phyloP scores from a whole-genome alignment of 2,797 vertebrate species.

The Synanceia verrucosa region DNA sequence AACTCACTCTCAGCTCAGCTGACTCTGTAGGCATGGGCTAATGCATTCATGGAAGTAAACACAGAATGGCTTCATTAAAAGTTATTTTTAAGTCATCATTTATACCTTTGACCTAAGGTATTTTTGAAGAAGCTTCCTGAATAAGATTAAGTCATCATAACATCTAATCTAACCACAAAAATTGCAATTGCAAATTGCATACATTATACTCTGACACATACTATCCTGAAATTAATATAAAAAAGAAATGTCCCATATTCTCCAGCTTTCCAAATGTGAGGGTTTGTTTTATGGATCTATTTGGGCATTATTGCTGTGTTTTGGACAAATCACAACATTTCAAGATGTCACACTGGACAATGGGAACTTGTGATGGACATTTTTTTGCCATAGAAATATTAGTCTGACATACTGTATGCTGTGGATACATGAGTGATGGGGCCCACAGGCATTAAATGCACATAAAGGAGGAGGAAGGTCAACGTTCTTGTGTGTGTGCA shows the following conservation, averaged over 20 bases:
- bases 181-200: background rate
- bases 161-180: background rate
- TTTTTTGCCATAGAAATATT: background rate
- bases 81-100: background rate
- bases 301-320: background rate
- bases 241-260: no score
- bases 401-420: background rate
- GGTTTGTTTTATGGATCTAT: background rate
- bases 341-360: background rate
- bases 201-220: background rate
- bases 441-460: background rate
- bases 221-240: background rate
- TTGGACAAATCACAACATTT: background rate
- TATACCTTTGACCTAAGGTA: background rate
- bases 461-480: background rate
- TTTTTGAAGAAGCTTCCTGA: background rate
- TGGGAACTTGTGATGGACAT: background rate
- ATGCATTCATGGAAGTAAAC: background rate
- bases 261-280: background rate
- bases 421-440: conserved; percentile 5
- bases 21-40: background rate
- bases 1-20: background rate
- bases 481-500: background rate
- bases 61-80: background rate
- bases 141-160: conserved; percentile 1